A percentile compares a stretch with the other conserved stretches of the same genome.
These are phyloP conservation scores for Ivindomyrus marchei DNA, from an alignment of 2,113 vertebrate species.

Conservation along the genomic window DNA sequence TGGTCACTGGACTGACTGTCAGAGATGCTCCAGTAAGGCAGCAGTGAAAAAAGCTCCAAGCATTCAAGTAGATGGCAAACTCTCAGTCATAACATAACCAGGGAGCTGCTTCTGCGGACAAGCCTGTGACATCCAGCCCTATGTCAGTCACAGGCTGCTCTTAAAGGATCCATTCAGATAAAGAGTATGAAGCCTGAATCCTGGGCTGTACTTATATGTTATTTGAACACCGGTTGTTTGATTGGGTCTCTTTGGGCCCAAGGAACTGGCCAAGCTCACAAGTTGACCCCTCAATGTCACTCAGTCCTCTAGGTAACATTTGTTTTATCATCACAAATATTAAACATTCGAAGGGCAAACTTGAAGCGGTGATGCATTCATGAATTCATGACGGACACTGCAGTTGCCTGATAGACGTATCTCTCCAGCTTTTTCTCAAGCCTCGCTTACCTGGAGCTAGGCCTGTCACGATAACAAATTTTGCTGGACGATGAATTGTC, in stretches of 20 bases:
- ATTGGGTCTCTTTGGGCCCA: constrained; percentile 43
- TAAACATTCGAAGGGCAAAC: constrained; percentile 58
- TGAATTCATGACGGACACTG: constrained; percentile 51
- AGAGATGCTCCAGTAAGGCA: neutral
- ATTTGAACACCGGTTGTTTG: constrained; percentile 46
- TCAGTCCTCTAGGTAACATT: constrained; percentile 55
- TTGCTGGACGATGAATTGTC: no score
- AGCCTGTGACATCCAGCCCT: neutral
- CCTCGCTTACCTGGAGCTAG: constrained; percentile 30
- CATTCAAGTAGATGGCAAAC: constrained; percentile 10
- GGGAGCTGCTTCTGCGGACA: neutral
- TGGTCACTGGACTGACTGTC: neutral
- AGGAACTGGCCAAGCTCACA: constrained; percentile 30
- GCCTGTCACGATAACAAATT: no score
- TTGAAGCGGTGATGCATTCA: constrained; percentile 63
- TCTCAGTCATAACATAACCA: constrained; percentile 27
- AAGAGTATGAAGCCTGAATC: constrained; percentile 49
- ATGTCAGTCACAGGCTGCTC: constrained; percentile 1
- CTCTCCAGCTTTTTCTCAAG: constrained; percentile 40
- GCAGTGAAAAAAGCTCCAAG: neutral
- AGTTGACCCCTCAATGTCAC: constrained; percentile 58
- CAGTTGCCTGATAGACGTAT: constrained; percentile 43
- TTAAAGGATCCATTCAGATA: constrained; percentile 38
- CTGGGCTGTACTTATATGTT: constrained; percentile 47
- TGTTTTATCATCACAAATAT: constrained; percentile 67